Evolutionary conservation across 2,113 vertebrate species (phyloP), one percentile per base, ranked within the genome.

Genomic region (Pseudolaguvia tuberculata): DNA sequence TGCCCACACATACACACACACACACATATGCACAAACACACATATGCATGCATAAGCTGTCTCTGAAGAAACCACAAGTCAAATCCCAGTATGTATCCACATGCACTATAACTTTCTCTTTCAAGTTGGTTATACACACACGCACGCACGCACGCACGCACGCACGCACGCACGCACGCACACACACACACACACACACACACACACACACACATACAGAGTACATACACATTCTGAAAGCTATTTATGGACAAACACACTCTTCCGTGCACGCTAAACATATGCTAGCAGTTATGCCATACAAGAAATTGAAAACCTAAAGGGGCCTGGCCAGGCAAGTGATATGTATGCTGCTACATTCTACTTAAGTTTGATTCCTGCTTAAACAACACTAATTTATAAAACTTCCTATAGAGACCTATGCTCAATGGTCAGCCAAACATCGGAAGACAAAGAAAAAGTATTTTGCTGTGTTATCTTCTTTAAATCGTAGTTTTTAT

Each of bases 211-310:
- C 50, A 72, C 55, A 45, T 25, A 57, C 35, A 29, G 72, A 39
- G 9, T 23, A 53, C 69, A 66, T 25, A 72, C 75, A 73, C 74
- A 73, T 63, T 55, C 47, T 27, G 21, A 72, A 70, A 53, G 62
- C 79, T 81, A 84, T 9, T 65, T 67, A 17, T 45, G 42, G 82
- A 35, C 35, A 73, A 53, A 72, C 29, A 79, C 56, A 62, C 55
- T 62, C 66, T 48, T 80, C 71, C 78, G 82, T 83, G 78, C 27
- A 68, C 69, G 79, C 73, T 72, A 76, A 76, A 85, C 73, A 86
- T 82, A 82, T 80, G 84, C 82, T 75, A 79, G 83, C 62, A 62
- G 76, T 84, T 86, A 83, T 67, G 67, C 77, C 72, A 72, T 72
- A 77, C 70, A 62, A 31, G 25, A 75, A 71, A 79, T 73, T 57